Conservation (phyloP, 2,888 invertebrate genomes). For the Microdon myrmicae region DNA sequence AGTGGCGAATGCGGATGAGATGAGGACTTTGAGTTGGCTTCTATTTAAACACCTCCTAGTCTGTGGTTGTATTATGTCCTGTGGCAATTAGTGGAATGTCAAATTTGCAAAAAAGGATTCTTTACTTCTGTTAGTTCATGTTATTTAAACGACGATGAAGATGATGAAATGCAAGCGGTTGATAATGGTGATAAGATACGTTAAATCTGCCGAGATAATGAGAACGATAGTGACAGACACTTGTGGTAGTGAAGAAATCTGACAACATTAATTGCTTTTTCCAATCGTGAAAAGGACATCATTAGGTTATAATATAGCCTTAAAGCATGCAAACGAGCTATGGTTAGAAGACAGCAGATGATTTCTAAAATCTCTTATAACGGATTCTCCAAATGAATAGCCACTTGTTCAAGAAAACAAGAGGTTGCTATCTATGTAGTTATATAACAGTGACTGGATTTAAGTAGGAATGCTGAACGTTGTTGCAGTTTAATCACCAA, state of each 20-base stretch:
- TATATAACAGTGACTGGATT: slow-evolving; percentile 21
- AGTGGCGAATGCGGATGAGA: slow-evolving; percentile 6
- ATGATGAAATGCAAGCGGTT: slow-evolving; percentile 20
- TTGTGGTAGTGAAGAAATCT: slow-evolving; percentile 9
- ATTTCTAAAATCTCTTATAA: slow-evolving; percentile 18
- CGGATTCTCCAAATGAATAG: slow-evolving; percentile 41
- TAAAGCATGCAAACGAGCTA: slow-evolving; percentile 1
- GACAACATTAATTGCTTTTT: slow-evolving; percentile 9
- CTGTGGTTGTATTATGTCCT: slow-evolving; percentile 24
- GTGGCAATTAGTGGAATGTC: slow-evolving; percentile 47
- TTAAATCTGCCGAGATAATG: too few relatives aligned
- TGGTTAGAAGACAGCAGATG: background rate
- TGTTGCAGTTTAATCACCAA: slow-evolving; percentile 10
- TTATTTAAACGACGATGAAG: slow-evolving; percentile 10
- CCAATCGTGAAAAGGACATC: slow-evolving; percentile 17
- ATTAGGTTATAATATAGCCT: slow-evolving; percentile 13
- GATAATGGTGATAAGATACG: slow-evolving; percentile 25
- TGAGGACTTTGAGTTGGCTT: background rate
- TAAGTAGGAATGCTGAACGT: slow-evolving; percentile 6
- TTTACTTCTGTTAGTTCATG: slow-evolving; percentile 9
- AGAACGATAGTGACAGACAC: slow-evolving; percentile 3
- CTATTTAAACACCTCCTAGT: slow-evolving; percentile 15
- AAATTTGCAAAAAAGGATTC: slow-evolving; percentile 38
- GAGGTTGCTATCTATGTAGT: background rate
- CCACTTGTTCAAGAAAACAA: slow-evolving; percentile 23